Evolutionary conservation across 2,113 vertebrate genomes (phyloP).

Genomic region (Neodontobutis hainanensis): DNA sequence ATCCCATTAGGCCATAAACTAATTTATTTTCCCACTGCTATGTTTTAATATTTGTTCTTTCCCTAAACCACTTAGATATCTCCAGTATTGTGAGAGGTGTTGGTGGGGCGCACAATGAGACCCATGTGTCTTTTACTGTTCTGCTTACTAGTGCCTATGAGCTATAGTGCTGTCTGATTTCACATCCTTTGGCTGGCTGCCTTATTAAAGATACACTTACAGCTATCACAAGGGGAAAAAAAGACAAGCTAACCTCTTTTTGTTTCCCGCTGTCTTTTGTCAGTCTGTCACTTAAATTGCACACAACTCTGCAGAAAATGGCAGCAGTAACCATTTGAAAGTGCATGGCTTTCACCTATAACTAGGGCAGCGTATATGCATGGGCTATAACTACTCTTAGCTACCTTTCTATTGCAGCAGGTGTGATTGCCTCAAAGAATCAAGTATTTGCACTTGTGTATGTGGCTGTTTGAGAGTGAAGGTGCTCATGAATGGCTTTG

Average conservation of each 20-base stretch:
- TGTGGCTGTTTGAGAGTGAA: constrained; percentile 23
- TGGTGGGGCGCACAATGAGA: constrained; percentile 31
- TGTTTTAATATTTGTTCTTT: constrained; percentile 8
- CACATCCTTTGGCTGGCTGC: constrained; percentile 38
- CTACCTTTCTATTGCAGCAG: constrained; percentile 22
- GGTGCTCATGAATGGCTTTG: constrained; percentile 22
- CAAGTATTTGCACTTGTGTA: constrained; percentile 19
- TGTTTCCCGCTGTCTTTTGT: not conserved
- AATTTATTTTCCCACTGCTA: not conserved
- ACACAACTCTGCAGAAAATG: constrained; percentile 29
- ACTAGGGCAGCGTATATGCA: constrained; percentile 3
- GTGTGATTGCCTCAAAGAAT: constrained; percentile 42
- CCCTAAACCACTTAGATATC: constrained; percentile 19
- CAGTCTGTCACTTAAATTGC: constrained; percentile 33
- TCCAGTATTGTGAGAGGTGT: constrained; percentile 9
- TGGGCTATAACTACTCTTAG: constrained; percentile 54
- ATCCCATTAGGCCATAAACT: not conserved
- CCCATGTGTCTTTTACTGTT: constrained; percentile 26
- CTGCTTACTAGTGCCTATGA: constrained; percentile 30
- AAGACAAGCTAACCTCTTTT: constrained; percentile 15
- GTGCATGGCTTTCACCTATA: constrained; percentile 39
- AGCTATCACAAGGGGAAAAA: constrained; percentile 23
- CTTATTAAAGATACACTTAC: constrained; percentile 52
- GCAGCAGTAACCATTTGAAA: constrained; percentile 38
- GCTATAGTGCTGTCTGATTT: constrained; percentile 17